A percentile compares a stretch with the other conserved stretches of the same genome.
phyloP scores from a whole-genome alignment of 1,140 invertebrate genomes.

The Brachionus rubens region DNA sequence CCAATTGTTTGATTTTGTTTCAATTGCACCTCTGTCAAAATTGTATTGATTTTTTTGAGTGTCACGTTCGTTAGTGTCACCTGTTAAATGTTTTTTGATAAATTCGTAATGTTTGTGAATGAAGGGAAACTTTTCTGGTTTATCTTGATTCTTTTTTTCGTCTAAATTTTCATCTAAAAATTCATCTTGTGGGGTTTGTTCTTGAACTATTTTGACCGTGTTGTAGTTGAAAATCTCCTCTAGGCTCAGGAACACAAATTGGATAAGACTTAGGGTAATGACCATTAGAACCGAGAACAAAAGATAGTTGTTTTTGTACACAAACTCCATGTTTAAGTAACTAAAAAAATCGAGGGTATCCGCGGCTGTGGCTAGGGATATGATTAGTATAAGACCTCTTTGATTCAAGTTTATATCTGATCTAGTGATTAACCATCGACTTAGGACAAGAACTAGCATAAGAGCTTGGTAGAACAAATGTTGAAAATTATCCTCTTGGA shows the following conservation, averaged over 20 bases:
- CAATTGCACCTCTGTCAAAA: not conserved
- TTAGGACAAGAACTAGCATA: constrained; percentile 14
- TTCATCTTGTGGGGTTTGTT: not conserved
- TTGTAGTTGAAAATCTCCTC: constrained; percentile 4
- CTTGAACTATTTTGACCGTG: not conserved
- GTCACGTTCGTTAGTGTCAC: not conserved
- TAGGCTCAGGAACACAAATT: constrained; percentile 32
- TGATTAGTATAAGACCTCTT: constrained; percentile 20
- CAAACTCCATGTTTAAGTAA: constrained; percentile 20
- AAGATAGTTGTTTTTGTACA: constrained; percentile 26
- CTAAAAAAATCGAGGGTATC: constrained; percentile 44
- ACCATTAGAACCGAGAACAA: constrained; percentile 25
- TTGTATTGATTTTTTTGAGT: not conserved
- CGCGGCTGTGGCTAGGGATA: constrained; percentile 35
- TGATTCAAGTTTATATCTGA: constrained; percentile 30
- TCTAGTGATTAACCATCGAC: constrained; percentile 33
- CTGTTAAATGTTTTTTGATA: constrained; percentile 20
- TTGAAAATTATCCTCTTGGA: constrained; percentile 41
- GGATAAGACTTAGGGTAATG: not conserved
- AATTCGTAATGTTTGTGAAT: constrained; percentile 23
- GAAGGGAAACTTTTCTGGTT: constrained; percentile 37
- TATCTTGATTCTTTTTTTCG: not conserved
- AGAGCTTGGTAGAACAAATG: constrained; percentile 18
- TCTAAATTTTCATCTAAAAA: not conserved
- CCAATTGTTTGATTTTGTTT: not conserved